Conservation (phyloP, 2,113 vertebrate species). For the Carettochelys insculpta region DNA sequence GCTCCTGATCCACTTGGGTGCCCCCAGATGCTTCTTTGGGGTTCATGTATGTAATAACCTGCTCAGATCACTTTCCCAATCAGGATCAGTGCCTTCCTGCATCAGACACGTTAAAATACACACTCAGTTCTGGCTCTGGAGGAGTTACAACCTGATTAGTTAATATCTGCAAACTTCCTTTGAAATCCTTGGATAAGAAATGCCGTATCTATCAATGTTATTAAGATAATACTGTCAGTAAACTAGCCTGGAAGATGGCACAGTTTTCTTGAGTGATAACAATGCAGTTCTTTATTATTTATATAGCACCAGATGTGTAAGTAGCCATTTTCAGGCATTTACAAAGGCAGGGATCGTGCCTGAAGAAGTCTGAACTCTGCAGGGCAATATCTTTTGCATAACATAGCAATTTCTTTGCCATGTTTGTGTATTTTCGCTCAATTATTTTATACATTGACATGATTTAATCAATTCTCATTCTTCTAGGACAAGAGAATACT, state of each 20-base stretch:
- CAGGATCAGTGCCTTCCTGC: conserved; percentile 40
- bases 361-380: background rate
- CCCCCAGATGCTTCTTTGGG: background rate
- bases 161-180: conserved; percentile 33
- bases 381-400: background rate
- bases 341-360: background rate
- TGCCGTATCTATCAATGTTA: conserved; percentile 21
- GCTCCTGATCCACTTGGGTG: background rate
- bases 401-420: background rate
- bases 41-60: background rate
- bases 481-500: background rate
- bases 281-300: too few relatives aligned
- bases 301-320: background rate
- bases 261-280: too few relatives aligned
- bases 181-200: conserved; percentile 51
- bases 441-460: background rate
- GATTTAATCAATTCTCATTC: background rate
- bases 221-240: background rate
- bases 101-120: conserved; percentile 12
- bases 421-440: background rate
- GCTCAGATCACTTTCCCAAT: background rate
- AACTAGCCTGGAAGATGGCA: too few relatives aligned
- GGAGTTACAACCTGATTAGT: conserved; percentile 32
- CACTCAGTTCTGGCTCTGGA: conserved; percentile 33
- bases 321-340: background rate